Conservation (phyloP, 1,140 invertebrate species). For the Panulirus ornatus region DNA sequence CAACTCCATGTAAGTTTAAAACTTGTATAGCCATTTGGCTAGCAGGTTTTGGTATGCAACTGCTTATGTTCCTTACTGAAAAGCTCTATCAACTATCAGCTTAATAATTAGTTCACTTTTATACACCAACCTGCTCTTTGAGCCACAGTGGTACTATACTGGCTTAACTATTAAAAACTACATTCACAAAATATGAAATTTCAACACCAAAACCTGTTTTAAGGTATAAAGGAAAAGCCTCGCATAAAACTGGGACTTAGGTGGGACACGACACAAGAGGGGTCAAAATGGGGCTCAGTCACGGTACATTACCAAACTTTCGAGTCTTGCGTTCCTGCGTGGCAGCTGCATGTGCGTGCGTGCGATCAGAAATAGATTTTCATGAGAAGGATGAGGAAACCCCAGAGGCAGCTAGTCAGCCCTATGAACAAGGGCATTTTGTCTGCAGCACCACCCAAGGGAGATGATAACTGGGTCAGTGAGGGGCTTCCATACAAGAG, state of each 20-base stretch:
- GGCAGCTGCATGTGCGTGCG: constrained; percentile 76
- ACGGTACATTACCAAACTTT: constrained; percentile 77
- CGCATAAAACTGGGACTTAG: constrained; percentile 57
- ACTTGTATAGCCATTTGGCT: constrained; percentile 29
- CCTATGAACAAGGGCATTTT: constrained; percentile 86
- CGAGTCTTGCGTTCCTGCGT: constrained; percentile 77
- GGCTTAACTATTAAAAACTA: not conserved
- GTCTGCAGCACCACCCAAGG: constrained; percentile 80
- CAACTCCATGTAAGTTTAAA: constrained; percentile 26
- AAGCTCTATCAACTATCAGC: not conserved
- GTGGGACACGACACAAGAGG: constrained; percentile 61
- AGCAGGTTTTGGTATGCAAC: constrained; percentile 61
- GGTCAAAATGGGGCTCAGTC: constrained; percentile 64
- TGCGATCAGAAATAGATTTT: constrained; percentile 84
- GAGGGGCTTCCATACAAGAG: constrained; percentile 28
- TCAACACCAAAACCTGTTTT: constrained; percentile 60
- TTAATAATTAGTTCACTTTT: constrained; percentile 4
- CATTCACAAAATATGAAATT: not conserved
- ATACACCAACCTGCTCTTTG: constrained; percentile 8
- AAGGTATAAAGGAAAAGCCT: constrained; percentile 52
- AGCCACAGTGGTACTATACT: not conserved
- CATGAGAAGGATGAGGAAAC: constrained; percentile 85
- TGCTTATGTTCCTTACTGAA: not conserved
- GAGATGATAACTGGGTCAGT: constrained; percentile 71
- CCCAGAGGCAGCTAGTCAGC: constrained; percentile 85